A percentile compares a stretch with the other conserved stretches of the same genome.
Evolutionary conservation across 2,113 vertebrate genomes (phyloP).

Genomic region (Nerophis lumbriciformis): DNA sequence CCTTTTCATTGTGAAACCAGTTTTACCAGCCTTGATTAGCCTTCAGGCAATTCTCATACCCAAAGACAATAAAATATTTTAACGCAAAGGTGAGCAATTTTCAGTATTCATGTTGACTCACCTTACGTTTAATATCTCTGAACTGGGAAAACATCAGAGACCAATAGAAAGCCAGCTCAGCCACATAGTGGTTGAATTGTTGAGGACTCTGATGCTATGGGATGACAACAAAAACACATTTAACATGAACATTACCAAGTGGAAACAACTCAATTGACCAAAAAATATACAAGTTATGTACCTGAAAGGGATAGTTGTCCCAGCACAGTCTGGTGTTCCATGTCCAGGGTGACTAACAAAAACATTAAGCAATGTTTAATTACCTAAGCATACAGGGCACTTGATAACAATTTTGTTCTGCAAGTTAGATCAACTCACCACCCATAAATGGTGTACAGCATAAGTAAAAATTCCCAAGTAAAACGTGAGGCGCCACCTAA

Average conservation of each 20-base stretch:
- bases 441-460: conserved; percentile 82
- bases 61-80: neutral
- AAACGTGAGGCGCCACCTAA: conserved; percentile 93
- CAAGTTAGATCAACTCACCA: conserved; percentile 70
- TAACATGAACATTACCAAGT: conserved; percentile 7
- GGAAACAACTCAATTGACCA: neutral
- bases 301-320: conserved; percentile 89
- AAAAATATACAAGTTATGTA: conserved; percentile 41
- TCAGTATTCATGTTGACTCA: conserved; percentile 61
- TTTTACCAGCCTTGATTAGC: conserved; percentile 4
- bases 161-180: conserved; percentile 90
- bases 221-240: conserved; percentile 37
- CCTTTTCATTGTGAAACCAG: conserved; percentile 11
- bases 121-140: conserved; percentile 90
- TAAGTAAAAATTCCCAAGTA: conserved; percentile 87
- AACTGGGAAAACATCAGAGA: conserved; percentile 94
- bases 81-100: neutral
- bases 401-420: neutral
- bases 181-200: conserved; percentile 86
- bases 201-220: conserved; percentile 78
- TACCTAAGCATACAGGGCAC: neutral
- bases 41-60: neutral
- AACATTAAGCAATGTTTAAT: neutral
- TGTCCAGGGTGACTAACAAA: conserved; percentile 82
- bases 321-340: conserved; percentile 90